A percentile compares a stretch with the other conserved stretches of the same genome.
Conservation (phyloP, 2,888 invertebrate species). For the Fragum whitleyi region DNA sequence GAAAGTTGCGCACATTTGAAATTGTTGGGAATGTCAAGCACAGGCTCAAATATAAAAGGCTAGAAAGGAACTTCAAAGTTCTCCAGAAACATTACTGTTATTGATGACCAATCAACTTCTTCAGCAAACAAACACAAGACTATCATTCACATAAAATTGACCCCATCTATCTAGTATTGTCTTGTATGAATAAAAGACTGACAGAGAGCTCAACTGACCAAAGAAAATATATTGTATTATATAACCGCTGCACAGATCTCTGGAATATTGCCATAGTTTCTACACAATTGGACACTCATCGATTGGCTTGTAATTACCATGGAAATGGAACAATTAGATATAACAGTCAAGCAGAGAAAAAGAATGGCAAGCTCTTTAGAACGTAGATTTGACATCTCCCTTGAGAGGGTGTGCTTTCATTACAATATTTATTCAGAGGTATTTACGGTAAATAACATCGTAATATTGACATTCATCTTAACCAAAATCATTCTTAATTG, state of each 20-base stretch:
- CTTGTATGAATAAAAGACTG: conserved; percentile 10
- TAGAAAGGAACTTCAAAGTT: too few relatives aligned
- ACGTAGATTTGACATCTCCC: not conserved
- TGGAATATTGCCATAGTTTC: too few relatives aligned
- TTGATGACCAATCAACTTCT: not conserved
- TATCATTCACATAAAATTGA: not conserved
- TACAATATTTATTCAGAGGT: not conserved
- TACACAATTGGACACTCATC: too few relatives aligned
- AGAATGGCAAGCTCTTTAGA: not conserved
- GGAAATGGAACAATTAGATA: not conserved
- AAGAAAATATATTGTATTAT: not conserved
- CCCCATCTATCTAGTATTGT: not conserved
- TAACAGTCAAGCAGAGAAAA: too few relatives aligned
- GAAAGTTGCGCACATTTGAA: too few relatives aligned
- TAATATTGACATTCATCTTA: too few relatives aligned
- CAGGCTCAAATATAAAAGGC: not conserved
- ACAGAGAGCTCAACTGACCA: conserved; percentile 4
- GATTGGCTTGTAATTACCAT: too few relatives aligned
- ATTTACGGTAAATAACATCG: too few relatives aligned
- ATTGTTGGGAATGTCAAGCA: too few relatives aligned
- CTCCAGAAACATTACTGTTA: not conserved
- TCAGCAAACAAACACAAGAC: not conserved
- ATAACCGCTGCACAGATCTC: not conserved
- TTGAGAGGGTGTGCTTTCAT: not conserved
- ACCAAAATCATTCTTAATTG: too few relatives aligned